A percentile compares a stretch with the other conserved stretches of the same genome.
Evolutionary conservation across 2,888 invertebrate species (phyloP).

Genomic region (Poecilobothrus nobilitatus): DNA sequence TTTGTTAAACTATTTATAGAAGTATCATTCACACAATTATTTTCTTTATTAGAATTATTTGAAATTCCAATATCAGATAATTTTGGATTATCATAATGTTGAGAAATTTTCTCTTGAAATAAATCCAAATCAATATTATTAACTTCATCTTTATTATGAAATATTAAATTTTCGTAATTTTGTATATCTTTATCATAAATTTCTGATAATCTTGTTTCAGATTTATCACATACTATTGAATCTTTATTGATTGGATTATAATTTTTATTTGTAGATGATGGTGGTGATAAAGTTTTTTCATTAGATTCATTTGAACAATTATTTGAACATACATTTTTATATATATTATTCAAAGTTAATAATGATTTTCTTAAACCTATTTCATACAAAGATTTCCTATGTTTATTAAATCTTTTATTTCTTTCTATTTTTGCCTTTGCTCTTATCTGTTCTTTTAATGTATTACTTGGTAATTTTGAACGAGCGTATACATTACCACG

Average conservation of each 20-base stretch:
- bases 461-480: conserved; percentile 22
- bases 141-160: not conserved
- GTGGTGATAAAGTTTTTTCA: not conserved
- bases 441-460: conserved; percentile 24
- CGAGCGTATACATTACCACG: conserved; percentile 25
- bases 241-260: not conserved
- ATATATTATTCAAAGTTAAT: conserved; percentile 2
- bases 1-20: not conserved
- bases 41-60: not conserved
- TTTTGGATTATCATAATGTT: not conserved
- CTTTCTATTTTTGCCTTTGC: conserved; percentile 28
- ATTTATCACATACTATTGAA: not conserved
- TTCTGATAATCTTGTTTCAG: conserved; percentile 8
- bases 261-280: too few relatives aligned
- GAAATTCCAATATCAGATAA: not conserved
- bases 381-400: conserved; percentile 20
- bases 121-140: not conserved
- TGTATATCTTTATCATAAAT: not conserved
- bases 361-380: conserved; percentile 18
- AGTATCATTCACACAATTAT: not conserved
- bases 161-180: too few relatives aligned
- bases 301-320: not conserved
- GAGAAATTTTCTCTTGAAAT: not conserved
- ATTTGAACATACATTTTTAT: not conserved
- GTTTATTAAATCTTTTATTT: conserved; percentile 27